phyloP scores from a whole-genome alignment of 2,113 vertebrate genomes.

The Solenodon paradoxus region DNA sequence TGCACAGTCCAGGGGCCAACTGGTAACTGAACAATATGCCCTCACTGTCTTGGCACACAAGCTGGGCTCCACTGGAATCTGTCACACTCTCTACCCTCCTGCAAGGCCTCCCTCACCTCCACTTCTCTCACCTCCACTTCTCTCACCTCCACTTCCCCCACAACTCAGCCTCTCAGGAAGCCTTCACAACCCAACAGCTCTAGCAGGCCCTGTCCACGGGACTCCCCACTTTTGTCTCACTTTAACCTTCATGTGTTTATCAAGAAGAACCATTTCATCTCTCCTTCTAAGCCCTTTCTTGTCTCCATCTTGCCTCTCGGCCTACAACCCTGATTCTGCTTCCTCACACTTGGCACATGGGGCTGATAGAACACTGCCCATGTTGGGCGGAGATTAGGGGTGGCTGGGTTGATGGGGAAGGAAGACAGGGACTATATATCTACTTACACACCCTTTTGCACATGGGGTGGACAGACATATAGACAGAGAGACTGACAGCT shows the following conservation, averaged over 20 bases:
- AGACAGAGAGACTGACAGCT: not conserved
- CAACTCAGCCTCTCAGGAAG: not conserved
- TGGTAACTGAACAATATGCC: not conserved
- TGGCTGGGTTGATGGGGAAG: not conserved
- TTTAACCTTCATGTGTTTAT: too few species aligned
- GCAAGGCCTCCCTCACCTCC: too few species aligned
- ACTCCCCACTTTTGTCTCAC: not conserved
- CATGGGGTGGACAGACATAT: not conserved
- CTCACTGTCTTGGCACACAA: not conserved
- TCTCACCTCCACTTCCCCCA: not conserved
- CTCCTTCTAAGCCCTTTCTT: not conserved
- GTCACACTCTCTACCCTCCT: not conserved
- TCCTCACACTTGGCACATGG: not conserved
- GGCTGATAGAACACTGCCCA: not conserved
- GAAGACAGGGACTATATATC: not conserved
- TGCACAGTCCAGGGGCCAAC: not conserved
- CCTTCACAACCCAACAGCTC: not conserved
- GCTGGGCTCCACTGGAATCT: accelerated
- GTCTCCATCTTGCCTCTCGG: not conserved
- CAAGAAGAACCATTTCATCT: too few species aligned
- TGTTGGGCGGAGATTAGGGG: not conserved
- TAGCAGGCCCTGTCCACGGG: not conserved
- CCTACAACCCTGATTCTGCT: not conserved
- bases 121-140: too few species aligned
- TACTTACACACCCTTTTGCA: too few species aligned